Conservation (phyloP, 1,140 invertebrate genomes). For the Tetragnatha versicolor region DNA sequence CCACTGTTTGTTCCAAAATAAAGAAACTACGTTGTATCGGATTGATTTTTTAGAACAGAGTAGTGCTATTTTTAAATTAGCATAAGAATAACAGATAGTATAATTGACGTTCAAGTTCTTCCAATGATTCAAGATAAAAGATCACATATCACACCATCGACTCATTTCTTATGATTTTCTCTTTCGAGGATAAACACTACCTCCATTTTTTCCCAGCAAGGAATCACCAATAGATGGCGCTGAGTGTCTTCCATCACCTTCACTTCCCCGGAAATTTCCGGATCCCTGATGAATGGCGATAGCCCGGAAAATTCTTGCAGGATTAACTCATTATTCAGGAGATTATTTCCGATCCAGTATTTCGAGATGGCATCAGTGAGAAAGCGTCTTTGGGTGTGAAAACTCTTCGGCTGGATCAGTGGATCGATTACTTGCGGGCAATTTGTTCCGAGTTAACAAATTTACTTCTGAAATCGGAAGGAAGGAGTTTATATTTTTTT, state of each 20-base stretch:
- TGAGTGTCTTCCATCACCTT: neutral
- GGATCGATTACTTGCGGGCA: neutral
- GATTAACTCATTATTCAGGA: slow-evolving; percentile 11
- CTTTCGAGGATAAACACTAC: no score
- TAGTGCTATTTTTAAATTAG: no score
- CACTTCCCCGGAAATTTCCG: neutral
- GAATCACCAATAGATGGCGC: slow-evolving; percentile 7
- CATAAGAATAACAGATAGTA: no score
- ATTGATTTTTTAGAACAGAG: no score
- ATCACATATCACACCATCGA: no score
- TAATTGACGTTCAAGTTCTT: no score
- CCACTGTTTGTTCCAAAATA: no score
- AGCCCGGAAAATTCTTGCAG: slow-evolving; percentile 3
- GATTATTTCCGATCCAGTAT: slow-evolving; percentile 23
- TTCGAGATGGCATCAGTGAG: neutral
- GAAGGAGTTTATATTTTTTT: no score
- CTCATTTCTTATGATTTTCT: no score
- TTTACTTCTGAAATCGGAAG: neutral
- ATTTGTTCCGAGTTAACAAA: neutral
- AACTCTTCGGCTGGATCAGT: neutral
- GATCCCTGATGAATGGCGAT: neutral
- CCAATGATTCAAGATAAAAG: no score
- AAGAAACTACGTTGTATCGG: no score
- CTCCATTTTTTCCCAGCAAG: no score
- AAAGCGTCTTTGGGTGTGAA: slow-evolving; percentile 12